Conservation (phyloP, 1,140 invertebrate species). For the Euura saliciscinereae region DNA sequence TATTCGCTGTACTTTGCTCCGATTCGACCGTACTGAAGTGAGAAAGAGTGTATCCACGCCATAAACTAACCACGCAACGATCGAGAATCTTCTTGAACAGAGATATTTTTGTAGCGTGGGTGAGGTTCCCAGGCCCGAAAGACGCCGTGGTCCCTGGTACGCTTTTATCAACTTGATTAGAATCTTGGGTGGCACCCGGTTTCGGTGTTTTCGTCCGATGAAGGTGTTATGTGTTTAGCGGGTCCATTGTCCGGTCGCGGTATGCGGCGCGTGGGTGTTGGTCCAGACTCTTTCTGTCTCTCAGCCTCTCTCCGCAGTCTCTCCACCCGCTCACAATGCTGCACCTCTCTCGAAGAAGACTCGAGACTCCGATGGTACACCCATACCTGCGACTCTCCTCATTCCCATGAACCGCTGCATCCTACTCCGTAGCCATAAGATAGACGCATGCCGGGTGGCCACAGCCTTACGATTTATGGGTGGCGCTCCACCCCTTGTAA, state of each 20-base stretch:
- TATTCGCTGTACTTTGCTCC: too few species aligned
- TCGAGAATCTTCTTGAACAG: neutral
- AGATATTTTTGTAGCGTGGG: slow-evolving; percentile 2
- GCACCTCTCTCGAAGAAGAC: too few species aligned
- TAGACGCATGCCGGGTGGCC: neutral
- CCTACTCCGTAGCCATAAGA: too few species aligned
- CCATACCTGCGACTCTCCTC: too few species aligned
- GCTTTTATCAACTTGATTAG: slow-evolving; percentile 15
- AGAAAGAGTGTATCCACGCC: neutral
- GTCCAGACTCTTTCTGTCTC: slow-evolving; percentile 6
- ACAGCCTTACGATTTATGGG: slow-evolving; percentile 51
- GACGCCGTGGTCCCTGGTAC: neutral
- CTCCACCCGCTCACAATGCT: slow-evolving; percentile 13
- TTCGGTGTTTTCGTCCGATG: slow-evolving; percentile 37
- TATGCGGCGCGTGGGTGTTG: neutral
- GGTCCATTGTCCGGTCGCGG: slow-evolving; percentile 26
- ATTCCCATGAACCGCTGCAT: too few species aligned
- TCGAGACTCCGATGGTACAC: too few species aligned
- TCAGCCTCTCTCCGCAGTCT: slow-evolving; percentile 29
- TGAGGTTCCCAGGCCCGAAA: slow-evolving; percentile 1
- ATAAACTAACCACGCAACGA: neutral
- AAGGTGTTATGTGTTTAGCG: slow-evolving; percentile 49
- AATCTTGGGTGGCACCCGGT: slow-evolving; percentile 21
- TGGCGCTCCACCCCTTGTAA: slow-evolving; percentile 51
- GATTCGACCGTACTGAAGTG: too few species aligned